These are phyloP conservation scores for Chondrosia reniformis DNA, from an alignment of 37 sponge, comb jelly and placozoan genomes.

Conservation along the genomic window DNA sequence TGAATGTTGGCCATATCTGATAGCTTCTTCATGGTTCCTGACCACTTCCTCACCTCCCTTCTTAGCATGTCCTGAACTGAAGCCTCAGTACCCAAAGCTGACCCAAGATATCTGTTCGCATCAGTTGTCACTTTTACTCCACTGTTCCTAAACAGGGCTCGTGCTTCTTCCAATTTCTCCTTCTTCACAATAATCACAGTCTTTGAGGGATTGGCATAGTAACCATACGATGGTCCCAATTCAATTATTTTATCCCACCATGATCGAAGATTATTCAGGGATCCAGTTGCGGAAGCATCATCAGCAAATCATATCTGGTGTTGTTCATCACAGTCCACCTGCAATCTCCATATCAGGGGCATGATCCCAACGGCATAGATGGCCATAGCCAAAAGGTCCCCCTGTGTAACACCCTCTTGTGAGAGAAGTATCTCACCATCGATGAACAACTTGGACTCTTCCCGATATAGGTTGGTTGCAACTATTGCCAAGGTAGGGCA, in stretches of 20 bases:
- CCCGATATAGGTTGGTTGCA: neutral
- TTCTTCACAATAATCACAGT: conserved; percentile 11
- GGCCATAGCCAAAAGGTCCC: conserved; percentile 7
- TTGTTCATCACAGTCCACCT: neutral
- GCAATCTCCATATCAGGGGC: conserved; percentile 8
- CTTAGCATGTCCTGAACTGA: neutral
- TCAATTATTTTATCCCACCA: conserved; percentile 12
- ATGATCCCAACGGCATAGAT: neutral
- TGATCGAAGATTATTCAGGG: neutral
- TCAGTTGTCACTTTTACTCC: neutral
- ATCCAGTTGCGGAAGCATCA: neutral
- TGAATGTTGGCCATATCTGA: neutral
- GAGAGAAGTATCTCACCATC: conserved; percentile 11
- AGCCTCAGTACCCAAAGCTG: neutral
- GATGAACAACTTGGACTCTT: neutral
- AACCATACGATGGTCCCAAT: conserved; percentile 16
- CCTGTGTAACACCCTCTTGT: conserved; percentile 6
- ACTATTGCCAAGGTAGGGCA: conserved; percentile 6
- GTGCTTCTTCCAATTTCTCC: neutral
- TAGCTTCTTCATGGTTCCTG: neutral
- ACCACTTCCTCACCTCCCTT: neutral
- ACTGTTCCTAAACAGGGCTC: neutral
- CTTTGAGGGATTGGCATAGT: conserved; percentile 13
- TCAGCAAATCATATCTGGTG: conserved; percentile 19
- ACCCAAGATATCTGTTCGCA: conserved; percentile 4